phyloP scores from a whole-genome alignment of 1,140 invertebrate species.

The Drosophila sucinea region DNA sequence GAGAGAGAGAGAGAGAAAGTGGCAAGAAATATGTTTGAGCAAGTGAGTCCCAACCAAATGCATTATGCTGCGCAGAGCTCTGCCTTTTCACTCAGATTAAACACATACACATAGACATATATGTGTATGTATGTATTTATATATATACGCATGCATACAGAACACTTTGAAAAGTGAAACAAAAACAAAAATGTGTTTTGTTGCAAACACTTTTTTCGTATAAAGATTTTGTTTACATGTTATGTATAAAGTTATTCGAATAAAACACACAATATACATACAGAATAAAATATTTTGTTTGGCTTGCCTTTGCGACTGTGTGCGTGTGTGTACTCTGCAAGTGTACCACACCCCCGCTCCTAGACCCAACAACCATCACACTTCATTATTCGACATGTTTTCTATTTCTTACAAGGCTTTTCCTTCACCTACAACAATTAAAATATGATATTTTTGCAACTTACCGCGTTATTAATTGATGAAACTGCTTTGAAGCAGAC shows the following conservation, averaged over 20 bases:
- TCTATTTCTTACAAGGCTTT: background rate
- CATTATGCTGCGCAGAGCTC: slow-evolving; percentile 46
- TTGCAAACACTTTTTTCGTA: background rate
- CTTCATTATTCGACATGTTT: background rate
- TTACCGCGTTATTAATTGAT: slow-evolving; percentile 43
- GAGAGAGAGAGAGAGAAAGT: slow-evolving; percentile 36
- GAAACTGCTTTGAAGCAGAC: slow-evolving; percentile 63
- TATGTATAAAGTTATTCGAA: background rate
- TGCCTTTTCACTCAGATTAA: slow-evolving; percentile 22
- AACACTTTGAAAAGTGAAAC: slow-evolving; percentile 19
- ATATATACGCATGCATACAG: background rate
- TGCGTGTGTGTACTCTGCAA: slow-evolving; percentile 5
- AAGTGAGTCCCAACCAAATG: slow-evolving; percentile 38
- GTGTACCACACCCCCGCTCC: slow-evolving; percentile 7
- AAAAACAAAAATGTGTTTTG: background rate
- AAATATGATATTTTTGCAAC: background rate
- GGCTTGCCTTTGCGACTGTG: slow-evolving; percentile 1
- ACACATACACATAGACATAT: slow-evolving; percentile 23
- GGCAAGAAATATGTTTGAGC: slow-evolving; percentile 16
- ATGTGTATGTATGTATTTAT: background rate
- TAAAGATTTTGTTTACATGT: background rate
- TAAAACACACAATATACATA: background rate
- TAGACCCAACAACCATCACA: background rate
- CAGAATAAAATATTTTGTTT: slow-evolving; percentile 5
- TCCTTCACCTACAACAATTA: background rate